phyloP scores from a whole-genome alignment of 1,140 invertebrate genomes.

The Drosophila varians region DNA sequence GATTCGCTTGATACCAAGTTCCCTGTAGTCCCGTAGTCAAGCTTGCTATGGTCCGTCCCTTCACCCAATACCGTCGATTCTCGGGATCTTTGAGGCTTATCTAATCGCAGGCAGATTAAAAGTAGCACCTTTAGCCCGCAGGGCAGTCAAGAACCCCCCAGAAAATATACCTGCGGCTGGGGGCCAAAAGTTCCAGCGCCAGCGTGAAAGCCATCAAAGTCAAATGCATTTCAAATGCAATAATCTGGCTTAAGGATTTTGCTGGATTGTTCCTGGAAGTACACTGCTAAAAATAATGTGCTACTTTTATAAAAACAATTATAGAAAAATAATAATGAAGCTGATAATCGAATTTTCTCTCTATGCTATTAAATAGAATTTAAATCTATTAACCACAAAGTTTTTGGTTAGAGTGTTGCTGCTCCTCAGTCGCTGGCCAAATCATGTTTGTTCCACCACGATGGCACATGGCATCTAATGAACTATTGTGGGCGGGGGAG shows the following conservation, averaged over 20 bases:
- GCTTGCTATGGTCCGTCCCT: not conserved
- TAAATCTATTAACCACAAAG: too few species aligned
- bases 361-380: too few species aligned
- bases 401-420: too few species aligned
- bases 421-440: slow-evolving; percentile 56
- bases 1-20: slow-evolving; percentile 1
- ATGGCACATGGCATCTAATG: slow-evolving; percentile 78
- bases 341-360: too few species aligned
- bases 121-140: slow-evolving; percentile 56
- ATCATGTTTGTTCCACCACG: slow-evolving; percentile 80
- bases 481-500: slow-evolving; percentile 71
- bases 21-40: slow-evolving; percentile 4
- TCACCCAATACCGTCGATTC: not conserved
- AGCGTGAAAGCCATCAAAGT: slow-evolving; percentile 45
- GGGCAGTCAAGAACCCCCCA: not conserved
- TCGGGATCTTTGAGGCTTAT: slow-evolving; percentile 46
- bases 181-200: slow-evolving; percentile 27
- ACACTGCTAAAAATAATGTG: not conserved
- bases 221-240: slow-evolving; percentile 43
- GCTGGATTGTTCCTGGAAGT: not conserved
- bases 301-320: too few species aligned
- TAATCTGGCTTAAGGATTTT: slow-evolving; percentile 15
- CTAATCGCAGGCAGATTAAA: slow-evolving; percentile 63
- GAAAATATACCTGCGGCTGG: not conserved
- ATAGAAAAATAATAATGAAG: too few species aligned